Evolutionary conservation across 2,113 vertebrate genomes (phyloP).

Genomic region (Oncorhynchus keta): DNA sequence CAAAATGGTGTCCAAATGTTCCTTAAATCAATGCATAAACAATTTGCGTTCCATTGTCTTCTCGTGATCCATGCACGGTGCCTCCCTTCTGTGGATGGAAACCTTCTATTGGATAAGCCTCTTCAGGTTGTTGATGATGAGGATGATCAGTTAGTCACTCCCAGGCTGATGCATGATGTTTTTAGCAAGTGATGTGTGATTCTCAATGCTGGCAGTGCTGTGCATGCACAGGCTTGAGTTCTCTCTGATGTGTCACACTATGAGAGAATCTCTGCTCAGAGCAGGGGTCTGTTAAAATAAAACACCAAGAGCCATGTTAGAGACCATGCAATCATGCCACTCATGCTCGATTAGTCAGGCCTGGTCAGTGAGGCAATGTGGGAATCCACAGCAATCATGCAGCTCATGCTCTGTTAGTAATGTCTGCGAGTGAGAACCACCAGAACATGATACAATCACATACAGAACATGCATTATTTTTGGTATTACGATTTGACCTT

Average conservation of each 20-base stretch:
- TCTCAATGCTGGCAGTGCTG: constrained; percentile 27
- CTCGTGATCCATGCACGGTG: not conserved
- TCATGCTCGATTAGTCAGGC: constrained; percentile 42
- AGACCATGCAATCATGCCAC: constrained; percentile 37
- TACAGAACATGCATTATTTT: not conserved
- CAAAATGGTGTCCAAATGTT: not conserved
- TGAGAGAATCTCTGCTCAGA: constrained; percentile 75
- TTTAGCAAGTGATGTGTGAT: constrained; percentile 25
- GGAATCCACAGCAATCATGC: constrained; percentile 17
- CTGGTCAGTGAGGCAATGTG: constrained; percentile 6
- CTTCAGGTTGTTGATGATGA: constrained; percentile 21
- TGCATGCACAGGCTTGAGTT: constrained; percentile 35
- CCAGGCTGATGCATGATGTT: constrained; percentile 44
- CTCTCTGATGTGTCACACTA: constrained; percentile 65
- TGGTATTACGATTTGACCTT: not conserved
- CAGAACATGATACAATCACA: not conserved
- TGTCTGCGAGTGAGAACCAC: not conserved
- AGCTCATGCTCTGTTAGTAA: constrained; percentile 28
- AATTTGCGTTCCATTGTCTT: constrained; percentile 1
- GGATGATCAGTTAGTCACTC: constrained; percentile 31
- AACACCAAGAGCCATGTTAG: constrained; percentile 71
- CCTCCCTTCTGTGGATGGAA: constrained; percentile 28
- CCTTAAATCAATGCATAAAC: not conserved
- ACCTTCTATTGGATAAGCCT: not conserved
- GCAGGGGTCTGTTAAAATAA: constrained; percentile 71